These are phyloP conservation scores for Conistra vaccinii DNA, from an alignment of 2,888 invertebrate genomes.

Conservation along the genomic window DNA sequence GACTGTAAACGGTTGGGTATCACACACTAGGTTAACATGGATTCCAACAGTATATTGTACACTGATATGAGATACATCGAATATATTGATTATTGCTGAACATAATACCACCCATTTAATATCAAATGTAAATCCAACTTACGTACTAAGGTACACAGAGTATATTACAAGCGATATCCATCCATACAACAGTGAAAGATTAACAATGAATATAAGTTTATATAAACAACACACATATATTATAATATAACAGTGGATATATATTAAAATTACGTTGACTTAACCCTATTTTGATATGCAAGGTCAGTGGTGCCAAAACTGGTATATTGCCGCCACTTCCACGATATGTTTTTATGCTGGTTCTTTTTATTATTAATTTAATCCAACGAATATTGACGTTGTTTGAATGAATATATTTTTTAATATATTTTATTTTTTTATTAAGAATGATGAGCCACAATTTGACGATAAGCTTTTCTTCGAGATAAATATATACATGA, in stretches of 20 bases:
- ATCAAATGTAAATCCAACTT: constrained; percentile 40
- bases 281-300: constrained; percentile 85
- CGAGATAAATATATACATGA: constrained; percentile 25
- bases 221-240: constrained; percentile 69
- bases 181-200: constrained; percentile 70
- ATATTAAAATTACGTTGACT: constrained; percentile 72
- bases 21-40: constrained; percentile 57
- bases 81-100: constrained; percentile 54
- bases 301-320: constrained; percentile 71
- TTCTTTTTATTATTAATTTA: constrained; percentile 71
- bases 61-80: constrained; percentile 23
- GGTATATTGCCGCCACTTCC: constrained; percentile 67
- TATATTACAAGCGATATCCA: constrained; percentile 68
- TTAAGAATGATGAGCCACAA: constrained; percentile 15
- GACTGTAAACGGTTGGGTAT: constrained; percentile 81
- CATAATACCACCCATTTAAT: constrained; percentile 48
- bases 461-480: constrained; percentile 11
- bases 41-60: constrained; percentile 38
- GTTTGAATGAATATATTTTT: constrained; percentile 34
- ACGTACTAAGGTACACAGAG: constrained; percentile 59
- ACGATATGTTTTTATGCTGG: constrained; percentile 83
- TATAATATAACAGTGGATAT: constrained; percentile 70
- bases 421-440: constrained; percentile 9
- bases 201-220: constrained; percentile 71
- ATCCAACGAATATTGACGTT: constrained; percentile 43